Evolutionary conservation across 1,140 invertebrate genomes (phyloP).

Genomic region (Ceratina calcarata): DNA sequence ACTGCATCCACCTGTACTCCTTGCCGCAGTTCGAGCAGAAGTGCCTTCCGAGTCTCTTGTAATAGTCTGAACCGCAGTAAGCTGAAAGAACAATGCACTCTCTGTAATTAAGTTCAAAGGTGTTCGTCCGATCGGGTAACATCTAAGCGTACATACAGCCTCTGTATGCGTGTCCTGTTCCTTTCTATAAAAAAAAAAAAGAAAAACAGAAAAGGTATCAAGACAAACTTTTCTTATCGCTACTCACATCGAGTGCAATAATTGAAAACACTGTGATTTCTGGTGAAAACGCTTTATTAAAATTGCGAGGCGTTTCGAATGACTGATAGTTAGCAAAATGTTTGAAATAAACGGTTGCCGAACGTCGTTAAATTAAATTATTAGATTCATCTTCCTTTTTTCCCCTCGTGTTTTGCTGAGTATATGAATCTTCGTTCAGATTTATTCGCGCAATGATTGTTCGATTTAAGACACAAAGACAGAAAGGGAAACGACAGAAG

Average conservation of each 20-base stretch:
- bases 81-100: conserved; percentile 59
- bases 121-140: not conserved
- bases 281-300: conserved; percentile 1
- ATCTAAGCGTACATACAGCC: not conserved
- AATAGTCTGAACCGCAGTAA: conserved; percentile 65
- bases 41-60: conserved; percentile 72
- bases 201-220: no score
- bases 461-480: not conserved
- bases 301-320: not conserved
- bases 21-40: conserved; percentile 78
- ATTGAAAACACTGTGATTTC: not conserved
- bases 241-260: not conserved
- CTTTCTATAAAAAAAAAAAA: no score
- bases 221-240: no score
- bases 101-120: conserved; percentile 44
- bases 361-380: not conserved
- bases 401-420: no score
- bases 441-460: no score
- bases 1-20: conserved; percentile 80
- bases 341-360: not conserved
- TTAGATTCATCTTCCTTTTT: no score
- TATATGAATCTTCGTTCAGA: no score
- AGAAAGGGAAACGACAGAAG: not conserved
- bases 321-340: no score
- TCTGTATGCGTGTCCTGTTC: not conserved